A percentile compares a stretch with the other conserved stretches of the same genome.
These are phyloP conservation scores for Sardinella longiceps DNA, from an alignment of 2,797 vertebrate genomes.

Conservation along the genomic window DNA sequence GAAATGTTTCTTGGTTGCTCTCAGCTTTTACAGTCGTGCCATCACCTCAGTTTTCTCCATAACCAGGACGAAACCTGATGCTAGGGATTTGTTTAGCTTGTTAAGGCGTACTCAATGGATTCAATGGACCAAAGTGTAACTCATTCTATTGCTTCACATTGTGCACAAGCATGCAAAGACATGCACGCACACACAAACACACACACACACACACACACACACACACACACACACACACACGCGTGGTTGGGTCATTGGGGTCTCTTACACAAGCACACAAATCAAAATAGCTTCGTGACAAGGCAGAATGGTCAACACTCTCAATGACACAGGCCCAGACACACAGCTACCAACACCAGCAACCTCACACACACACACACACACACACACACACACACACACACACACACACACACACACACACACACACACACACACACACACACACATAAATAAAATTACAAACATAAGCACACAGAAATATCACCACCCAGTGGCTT, in stretches of 20 bases:
- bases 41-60: not conserved
- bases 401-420: not conserved
- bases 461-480: constrained; percentile 1
- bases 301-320: not conserved
- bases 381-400: not conserved
- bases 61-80: not conserved
- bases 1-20: not conserved
- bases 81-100: not conserved
- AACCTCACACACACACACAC: not conserved
- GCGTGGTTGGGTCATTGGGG: not conserved
- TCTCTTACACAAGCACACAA: not conserved
- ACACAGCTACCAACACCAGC: not conserved
- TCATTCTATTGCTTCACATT: not conserved
- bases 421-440: not conserved
- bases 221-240: constrained; percentile 4
- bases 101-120: not conserved
- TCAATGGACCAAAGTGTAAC: not conserved
- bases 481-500: constrained; percentile 14
- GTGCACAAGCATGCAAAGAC: no score
- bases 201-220: not conserved
- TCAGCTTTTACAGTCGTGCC: not conserved
- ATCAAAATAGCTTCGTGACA: not conserved
- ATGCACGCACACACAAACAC: not conserved
- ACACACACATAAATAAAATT: not conserved
- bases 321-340: constrained; percentile 3